Evolutionary conservation across 2,797 vertebrate species (phyloP).

Genomic region (Rhincodon typus): DNA sequence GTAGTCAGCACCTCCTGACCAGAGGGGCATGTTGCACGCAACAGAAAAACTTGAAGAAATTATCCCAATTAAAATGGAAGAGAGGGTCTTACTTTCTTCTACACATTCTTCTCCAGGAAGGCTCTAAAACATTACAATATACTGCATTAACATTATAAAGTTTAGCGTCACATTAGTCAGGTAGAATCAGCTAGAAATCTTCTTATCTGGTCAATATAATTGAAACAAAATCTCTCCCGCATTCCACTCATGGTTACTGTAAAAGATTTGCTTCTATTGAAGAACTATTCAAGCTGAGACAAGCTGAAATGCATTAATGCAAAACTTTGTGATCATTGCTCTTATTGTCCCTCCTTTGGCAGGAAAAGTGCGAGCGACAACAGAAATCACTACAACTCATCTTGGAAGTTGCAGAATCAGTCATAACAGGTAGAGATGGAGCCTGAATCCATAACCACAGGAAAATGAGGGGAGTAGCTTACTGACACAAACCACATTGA

Average conservation of each 20-base stretch:
- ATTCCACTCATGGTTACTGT: neutral
- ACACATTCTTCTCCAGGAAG: neutral
- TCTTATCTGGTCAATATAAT: neutral
- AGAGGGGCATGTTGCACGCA: neutral
- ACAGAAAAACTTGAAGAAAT: neutral
- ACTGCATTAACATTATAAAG: neutral
- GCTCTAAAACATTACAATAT: neutral
- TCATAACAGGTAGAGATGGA: neutral
- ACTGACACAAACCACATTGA: neutral
- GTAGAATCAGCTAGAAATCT: neutral
- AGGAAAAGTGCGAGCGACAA: neutral
- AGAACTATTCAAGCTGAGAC: neutral
- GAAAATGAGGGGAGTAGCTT: neutral
- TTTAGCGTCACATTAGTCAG: neutral
- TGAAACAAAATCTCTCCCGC: neutral
- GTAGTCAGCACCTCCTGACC: neutral
- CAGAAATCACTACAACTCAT: neutral
- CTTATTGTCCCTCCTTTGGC: constrained; percentile 2
- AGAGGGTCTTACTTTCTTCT: neutral
- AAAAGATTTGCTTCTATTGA: neutral
- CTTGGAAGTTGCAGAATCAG: constrained; percentile 20
- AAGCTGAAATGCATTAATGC: neutral
- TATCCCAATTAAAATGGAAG: neutral
- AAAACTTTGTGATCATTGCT: neutral
- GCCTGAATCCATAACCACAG: neutral